Conservation (phyloP, 2,888 invertebrate species). For the Boloria selene region DNA sequence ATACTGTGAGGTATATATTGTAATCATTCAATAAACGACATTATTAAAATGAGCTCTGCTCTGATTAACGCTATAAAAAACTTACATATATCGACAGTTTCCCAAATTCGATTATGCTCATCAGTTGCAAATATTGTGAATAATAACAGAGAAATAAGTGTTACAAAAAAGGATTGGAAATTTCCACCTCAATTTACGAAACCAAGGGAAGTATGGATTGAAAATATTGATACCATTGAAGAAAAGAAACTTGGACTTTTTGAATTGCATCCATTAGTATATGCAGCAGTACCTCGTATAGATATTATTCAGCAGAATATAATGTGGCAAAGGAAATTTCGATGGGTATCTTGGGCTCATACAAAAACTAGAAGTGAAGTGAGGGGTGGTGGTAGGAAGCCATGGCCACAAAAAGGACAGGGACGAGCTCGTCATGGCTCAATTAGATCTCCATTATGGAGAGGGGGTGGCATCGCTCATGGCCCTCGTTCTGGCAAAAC, state of each 20-base stretch:
- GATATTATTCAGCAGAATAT: constrained; percentile 94
- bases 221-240: constrained; percentile 88
- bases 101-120: constrained; percentile 58
- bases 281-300: constrained; percentile 90
- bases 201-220: constrained; percentile 92
- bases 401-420: constrained; percentile 97
- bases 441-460: constrained; percentile 93
- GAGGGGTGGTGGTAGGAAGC: constrained; percentile 94
- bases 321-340: constrained; percentile 92
- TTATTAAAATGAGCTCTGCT: constrained; percentile 57
- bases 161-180: constrained; percentile 72
- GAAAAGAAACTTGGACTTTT: constrained; percentile 92
- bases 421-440: constrained; percentile 97
- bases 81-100: constrained; percentile 56
- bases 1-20: no score
- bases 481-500: constrained; percentile 96
- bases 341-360: constrained; percentile 90
- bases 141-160: constrained; percentile 49
- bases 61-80: constrained; percentile 67
- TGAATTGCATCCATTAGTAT: constrained; percentile 94
- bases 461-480: constrained; percentile 91
- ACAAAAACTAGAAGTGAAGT: constrained; percentile 92
- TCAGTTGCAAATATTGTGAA: constrained; percentile 44
- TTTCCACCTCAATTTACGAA: constrained; percentile 81
- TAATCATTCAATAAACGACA: no score